These are phyloP conservation scores for Dendrocincla fuliginosa DNA, from an alignment of 2,797 vertebrate species.

Conservation along the genomic window DNA sequence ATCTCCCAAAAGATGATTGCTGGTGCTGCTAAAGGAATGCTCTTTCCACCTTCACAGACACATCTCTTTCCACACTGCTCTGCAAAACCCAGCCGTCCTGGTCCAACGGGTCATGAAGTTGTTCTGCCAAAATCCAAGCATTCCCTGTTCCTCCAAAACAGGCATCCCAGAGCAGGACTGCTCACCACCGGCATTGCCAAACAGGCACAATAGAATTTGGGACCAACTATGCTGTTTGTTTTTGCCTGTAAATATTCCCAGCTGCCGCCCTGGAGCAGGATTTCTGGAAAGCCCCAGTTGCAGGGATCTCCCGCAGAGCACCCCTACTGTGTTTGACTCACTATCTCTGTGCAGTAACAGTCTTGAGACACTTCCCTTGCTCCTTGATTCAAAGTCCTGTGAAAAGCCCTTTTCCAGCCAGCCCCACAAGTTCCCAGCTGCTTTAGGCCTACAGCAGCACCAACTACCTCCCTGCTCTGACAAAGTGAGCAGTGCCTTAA, in stretches of 20 bases:
- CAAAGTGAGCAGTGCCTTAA: conserved; percentile 25
- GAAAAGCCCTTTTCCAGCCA: neutral
- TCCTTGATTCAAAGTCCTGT: neutral
- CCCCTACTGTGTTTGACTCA: neutral
- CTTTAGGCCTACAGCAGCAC: neutral
- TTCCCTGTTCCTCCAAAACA: neutral
- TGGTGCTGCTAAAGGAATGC: neutral
- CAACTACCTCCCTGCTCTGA: neutral
- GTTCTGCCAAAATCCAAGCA: neutral
- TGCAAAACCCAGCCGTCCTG: neutral
- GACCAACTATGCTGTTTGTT: neutral
- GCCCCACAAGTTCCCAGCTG: neutral
- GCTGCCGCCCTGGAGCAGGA: neutral
- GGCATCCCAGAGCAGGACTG: neutral
- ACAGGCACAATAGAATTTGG: neutral
- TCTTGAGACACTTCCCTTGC: neutral
- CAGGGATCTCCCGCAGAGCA: neutral
- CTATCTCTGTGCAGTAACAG: neutral
- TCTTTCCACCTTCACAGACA: neutral
- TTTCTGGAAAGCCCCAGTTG: neutral
- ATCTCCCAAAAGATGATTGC: neutral
- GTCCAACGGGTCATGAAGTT: neutral
- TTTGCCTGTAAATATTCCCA: neutral
- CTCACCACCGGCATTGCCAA: neutral
- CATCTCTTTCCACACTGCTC: neutral